phyloP scores from a whole-genome alignment of 2,888 invertebrate genomes.

The Xylota segnis region DNA sequence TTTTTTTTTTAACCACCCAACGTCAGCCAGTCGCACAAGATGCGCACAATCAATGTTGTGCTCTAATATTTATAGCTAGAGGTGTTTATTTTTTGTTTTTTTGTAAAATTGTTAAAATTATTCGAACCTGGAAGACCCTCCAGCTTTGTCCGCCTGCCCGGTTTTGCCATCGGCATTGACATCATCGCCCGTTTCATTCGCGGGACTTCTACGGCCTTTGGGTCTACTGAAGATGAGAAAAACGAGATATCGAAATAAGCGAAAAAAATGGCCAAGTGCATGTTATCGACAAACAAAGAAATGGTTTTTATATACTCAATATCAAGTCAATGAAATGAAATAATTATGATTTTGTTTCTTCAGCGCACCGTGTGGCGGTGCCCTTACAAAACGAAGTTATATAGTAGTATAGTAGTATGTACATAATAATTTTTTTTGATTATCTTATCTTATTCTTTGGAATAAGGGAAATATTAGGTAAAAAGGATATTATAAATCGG shows the following conservation, averaged over 20 bases:
- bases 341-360: not conserved
- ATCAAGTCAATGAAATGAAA: conserved; percentile 6
- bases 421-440: too few species aligned
- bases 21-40: too few species aligned
- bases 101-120: conserved; percentile 30
- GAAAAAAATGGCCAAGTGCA: conserved; percentile 35
- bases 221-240: conserved; percentile 67
- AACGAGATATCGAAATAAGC: conserved; percentile 52
- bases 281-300: conserved; percentile 37
- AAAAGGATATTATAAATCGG: not conserved
- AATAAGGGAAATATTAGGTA: too few species aligned
- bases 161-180: conserved; percentile 50
- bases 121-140: conserved; percentile 62
- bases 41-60: not conserved
- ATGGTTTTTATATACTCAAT: conserved; percentile 23
- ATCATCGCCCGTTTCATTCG: conserved; percentile 57
- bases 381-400: not conserved
- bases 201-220: conserved; percentile 61
- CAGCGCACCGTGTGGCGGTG: not conserved
- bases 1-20: too few species aligned
- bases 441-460: too few species aligned
- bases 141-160: conserved; percentile 59
- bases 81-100: conserved; percentile 19
- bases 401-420: too few species aligned
- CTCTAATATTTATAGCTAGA: conserved; percentile 17